Conservation (phyloP, 2,113 vertebrate genomes). For the Ailuropoda melanoleuca region DNA sequence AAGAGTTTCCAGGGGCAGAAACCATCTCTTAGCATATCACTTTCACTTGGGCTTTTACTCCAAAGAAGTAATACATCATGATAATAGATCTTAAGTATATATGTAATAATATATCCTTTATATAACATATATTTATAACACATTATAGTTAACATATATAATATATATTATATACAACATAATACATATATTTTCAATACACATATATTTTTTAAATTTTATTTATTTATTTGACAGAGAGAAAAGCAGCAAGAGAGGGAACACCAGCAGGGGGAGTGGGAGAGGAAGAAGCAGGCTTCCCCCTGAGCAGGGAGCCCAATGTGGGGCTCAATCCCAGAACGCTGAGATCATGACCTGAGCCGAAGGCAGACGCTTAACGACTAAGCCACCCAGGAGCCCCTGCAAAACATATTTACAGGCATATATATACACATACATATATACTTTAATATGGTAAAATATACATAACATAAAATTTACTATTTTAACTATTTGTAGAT, state of each 20-base stretch:
- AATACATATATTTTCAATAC: neutral
- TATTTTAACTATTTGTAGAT: neutral
- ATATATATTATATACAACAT: neutral
- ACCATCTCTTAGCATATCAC: neutral
- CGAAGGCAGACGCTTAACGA: too few species aligned
- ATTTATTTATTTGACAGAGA: too few species aligned
- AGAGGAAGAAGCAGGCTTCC: too few species aligned
- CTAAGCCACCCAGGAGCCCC: too few species aligned
- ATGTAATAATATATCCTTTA: neutral
- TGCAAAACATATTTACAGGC: neutral
- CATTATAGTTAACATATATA: neutral
- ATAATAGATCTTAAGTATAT: neutral
- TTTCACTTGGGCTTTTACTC: neutral
- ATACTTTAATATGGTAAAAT: neutral
- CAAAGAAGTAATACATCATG: neutral
- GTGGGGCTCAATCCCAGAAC: too few species aligned
- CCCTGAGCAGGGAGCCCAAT: too few species aligned
- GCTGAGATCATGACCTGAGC: too few species aligned
- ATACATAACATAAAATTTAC: neutral
- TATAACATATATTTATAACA: neutral
- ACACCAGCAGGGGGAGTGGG: too few species aligned
- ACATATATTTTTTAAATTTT: neutral
- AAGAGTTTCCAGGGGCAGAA: neutral
- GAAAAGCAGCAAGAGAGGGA: too few species aligned
- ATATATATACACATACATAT: neutral